Evolutionary conservation across 2,797 vertebrate genomes (phyloP).

Genomic region (Tenualosa ilisha): DNA sequence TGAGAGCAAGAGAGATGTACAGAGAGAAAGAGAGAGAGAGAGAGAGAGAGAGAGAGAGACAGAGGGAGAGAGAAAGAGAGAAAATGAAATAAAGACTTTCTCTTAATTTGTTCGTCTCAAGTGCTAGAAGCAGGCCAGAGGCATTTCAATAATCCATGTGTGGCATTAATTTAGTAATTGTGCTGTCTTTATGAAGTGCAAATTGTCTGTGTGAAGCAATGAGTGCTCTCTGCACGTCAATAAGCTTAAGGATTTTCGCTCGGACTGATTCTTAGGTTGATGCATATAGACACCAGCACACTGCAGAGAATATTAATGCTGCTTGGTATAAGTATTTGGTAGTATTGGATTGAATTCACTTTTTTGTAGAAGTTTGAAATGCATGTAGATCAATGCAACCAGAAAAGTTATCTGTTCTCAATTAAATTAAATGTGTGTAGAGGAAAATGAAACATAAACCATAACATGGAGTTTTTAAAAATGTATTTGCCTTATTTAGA

Average conservation of each 20-base stretch:
- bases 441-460: background rate
- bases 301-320: background rate
- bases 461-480: background rate
- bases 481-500: background rate
- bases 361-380: background rate
- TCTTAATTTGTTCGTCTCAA: background rate
- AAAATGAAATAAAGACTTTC: background rate
- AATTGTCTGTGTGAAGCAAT: background rate
- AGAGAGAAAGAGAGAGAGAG: background rate
- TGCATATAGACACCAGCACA: background rate
- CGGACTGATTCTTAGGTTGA: background rate
- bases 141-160: background rate
- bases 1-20: background rate
- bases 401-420: background rate
- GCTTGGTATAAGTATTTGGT: background rate
- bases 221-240: background rate
- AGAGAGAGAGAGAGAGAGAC: background rate
- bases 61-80: background rate
- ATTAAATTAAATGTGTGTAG: background rate
- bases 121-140: background rate
- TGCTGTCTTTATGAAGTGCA: background rate
- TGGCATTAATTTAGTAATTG: background rate
- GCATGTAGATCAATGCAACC: background rate
- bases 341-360: background rate
- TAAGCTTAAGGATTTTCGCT: background rate